These are phyloP conservation scores for Sebastes wilsoni DNA, from an alignment of 2,797 vertebrate species.

Conservation along the genomic window DNA sequence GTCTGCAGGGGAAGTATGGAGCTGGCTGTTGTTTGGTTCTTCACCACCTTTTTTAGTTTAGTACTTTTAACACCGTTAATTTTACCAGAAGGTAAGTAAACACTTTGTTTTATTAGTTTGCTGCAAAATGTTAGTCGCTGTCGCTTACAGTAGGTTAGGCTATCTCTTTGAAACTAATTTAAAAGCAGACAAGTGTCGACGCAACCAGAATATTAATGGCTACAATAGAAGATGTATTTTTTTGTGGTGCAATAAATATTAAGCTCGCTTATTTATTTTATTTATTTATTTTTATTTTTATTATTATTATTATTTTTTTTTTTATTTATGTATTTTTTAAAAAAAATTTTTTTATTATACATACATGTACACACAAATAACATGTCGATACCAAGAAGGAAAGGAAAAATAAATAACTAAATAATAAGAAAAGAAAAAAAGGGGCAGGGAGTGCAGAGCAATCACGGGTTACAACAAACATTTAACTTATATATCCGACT, in stretches of 20 bases:
- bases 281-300: no score
- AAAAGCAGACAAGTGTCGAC: background rate
- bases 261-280: background rate
- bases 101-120: background rate
- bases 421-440: no score
- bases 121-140: background rate
- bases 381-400: no score
- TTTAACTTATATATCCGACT: no score
- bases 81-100: conserved; percentile 45
- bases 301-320: no score
- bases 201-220: background rate
- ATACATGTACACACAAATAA: no score
- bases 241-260: background rate
- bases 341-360: no score
- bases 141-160: background rate
- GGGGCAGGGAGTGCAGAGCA: no score
- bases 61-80: conserved; percentile 30
- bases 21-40: background rate
- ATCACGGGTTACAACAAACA: no score
- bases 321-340: no score
- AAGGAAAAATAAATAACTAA: no score
- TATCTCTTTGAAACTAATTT: background rate
- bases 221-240: background rate
- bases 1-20: conserved; percentile 25
- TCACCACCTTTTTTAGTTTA: background rate